Evolutionary conservation across 2,113 vertebrate genomes (phyloP), one percentile per base, ranked within the genome.

Genomic region (Hiodon tergisus): DNA sequence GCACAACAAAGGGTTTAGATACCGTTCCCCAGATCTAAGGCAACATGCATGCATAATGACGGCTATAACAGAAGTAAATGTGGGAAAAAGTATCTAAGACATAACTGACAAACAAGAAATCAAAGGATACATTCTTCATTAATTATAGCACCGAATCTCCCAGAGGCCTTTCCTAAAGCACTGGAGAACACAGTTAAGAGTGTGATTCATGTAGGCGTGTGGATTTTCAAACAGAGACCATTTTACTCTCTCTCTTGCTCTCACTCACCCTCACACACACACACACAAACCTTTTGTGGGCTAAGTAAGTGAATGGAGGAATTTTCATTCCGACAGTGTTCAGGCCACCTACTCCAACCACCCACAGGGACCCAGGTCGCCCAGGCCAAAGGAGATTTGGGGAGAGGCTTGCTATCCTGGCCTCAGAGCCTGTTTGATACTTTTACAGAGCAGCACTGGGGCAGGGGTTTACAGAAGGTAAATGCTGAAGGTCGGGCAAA

Each of bases 121-220:
- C 74, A 76, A 80, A 85, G 76, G 81, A 82, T 17, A 16, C 14
- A 86, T 86, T 86, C 81, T 82, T 84, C 75, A 79, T 83, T 85
- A 86, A 88, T 88, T 87, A 85, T 81, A 74, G 55, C 78, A 72
- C 80, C 55, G 80, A 72, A 52, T 67, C 14, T 80, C 82, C 78
- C 81, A 78, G 78, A 82, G 88, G 86, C 84, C 83, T 82, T 80
- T 81, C 84, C 82, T 80, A 75, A 67, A 80, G 85, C 58, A n/a
- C 66, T 14, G n/a, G 61, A 16, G 61, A 63, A 63, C 61, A 63
- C 6, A 63, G 17, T 63, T 63, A 63, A 17, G 61, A 63, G 14
- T 63, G 61, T 63, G 61, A 63, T 63, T 63, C 61, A 63, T 63
- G 61, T 63, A 16, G 61, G 61, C 14, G 14, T 63, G 16, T 17